A percentile compares a stretch with the other conserved stretches of the same genome.
These are phyloP conservation scores for Tribolium madens DNA, from an alignment of 1,140 invertebrate genomes.

Conservation along the genomic window DNA sequence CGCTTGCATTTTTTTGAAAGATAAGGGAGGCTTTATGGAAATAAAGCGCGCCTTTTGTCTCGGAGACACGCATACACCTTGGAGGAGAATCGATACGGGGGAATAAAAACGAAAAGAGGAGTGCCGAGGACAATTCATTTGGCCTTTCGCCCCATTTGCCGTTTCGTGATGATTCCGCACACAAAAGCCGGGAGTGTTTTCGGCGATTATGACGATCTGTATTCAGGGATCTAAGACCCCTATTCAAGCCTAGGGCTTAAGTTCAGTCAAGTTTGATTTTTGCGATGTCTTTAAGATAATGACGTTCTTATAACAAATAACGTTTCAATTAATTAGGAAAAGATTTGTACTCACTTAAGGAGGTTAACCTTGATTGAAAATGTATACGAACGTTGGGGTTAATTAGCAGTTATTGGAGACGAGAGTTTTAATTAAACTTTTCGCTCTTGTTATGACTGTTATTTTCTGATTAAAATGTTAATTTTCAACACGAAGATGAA, in stretches of 20 bases:
- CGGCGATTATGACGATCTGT: constrained; percentile 22
- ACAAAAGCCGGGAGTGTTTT: constrained; percentile 17
- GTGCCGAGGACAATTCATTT: constrained; percentile 24
- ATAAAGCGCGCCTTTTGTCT: background rate
- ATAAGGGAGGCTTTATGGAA: background rate
- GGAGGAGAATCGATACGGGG: constrained; percentile 5
- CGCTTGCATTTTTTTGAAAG: background rate
- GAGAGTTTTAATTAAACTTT: constrained; percentile 21
- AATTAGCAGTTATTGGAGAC: constrained; percentile 24
- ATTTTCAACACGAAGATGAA: constrained; percentile 1
- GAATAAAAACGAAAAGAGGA: constrained; percentile 10
- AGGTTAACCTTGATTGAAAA: background rate
- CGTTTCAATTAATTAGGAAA: too few species aligned
- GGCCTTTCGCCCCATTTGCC: constrained; percentile 28
- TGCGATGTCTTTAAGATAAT: too few species aligned
- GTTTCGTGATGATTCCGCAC: constrained; percentile 22
- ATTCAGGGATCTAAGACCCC: constrained; percentile 4
- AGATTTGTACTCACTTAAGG: too few species aligned
- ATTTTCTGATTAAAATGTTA: constrained; percentile 34
- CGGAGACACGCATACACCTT: constrained; percentile 1
- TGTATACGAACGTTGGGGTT: background rate
- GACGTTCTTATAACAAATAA: too few species aligned
- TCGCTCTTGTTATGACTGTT: constrained; percentile 8
- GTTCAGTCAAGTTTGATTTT: too few species aligned
- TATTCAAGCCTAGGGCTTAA: background rate